Evolutionary conservation across 2,113 vertebrate genomes (phyloP), one percentile per base, ranked within the genome.

Genomic region (Tauraco erythrolophus): DNA sequence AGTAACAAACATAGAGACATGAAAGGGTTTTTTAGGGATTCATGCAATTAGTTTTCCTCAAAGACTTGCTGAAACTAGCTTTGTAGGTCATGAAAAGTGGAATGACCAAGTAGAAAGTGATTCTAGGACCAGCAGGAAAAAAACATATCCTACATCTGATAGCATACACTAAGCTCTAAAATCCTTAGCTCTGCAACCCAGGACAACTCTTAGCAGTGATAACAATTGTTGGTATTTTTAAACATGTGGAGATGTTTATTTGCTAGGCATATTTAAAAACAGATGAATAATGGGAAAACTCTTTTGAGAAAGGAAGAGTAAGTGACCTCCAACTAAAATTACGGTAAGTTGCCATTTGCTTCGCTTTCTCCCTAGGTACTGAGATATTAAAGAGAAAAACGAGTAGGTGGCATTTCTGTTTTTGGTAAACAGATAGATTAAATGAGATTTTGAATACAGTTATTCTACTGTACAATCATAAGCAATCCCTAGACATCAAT

Each of bases 21-120:
- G 45, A 80, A 94, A 92, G 22, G 6, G 0, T 6, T 65, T 96
- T 87, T 93, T 76, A 74, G 72, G 48, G n/a, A 88, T 65, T 22
- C 2, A 21, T 74, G 46, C n/a, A 94, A 92, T 89, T 88, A 83
- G 39, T 95, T 89, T 95, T 83, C 43, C n/a, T 92, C 46, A 94
- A 80, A 89, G 80, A 46, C 58, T 61, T 93, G 11, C 14, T 90
- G 19, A 82, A 50, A 74, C 7, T 72, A 70, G 10, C 28, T 94
- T 84, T 7, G 2, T 62, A 84, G n/a, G 14, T 72, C 46, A 56
- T 51, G 43, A 64, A 75, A 80, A 84, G 25, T 88, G 62, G 24
- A 94, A 92, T 35, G 57, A 70, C 23, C 56, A 82, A 61, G 15
- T 13, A 93, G 37, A 88, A 95, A 94, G 16, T 53, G n/a, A 65